These are phyloP conservation scores for Mythimna albipuncta DNA, from an alignment of 2,888 invertebrate genomes.

Conservation along the genomic window DNA sequence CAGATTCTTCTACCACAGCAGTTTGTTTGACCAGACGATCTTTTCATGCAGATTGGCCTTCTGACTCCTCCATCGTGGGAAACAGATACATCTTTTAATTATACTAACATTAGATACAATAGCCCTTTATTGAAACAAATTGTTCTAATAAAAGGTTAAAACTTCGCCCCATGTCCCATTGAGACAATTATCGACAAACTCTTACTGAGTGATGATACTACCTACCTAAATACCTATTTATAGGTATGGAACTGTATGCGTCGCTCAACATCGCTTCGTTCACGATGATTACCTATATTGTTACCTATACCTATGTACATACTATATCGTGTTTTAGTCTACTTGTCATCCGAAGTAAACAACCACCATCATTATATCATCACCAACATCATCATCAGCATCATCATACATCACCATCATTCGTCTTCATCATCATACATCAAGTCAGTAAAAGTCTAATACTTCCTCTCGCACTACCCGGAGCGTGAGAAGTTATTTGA, in stretches of 20 bases:
- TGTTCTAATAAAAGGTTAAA: conserved; percentile 27
- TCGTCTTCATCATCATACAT: no score
- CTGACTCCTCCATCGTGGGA: background rate
- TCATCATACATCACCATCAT: no score
- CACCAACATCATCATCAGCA: no score
- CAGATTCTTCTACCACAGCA: background rate
- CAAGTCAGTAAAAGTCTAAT: no score
- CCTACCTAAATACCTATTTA: background rate
- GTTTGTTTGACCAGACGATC: background rate
- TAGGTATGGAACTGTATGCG: background rate
- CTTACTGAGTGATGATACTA: background rate
- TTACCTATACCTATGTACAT: no score
- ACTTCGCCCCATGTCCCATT: conserved; percentile 21
- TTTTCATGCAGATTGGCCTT: background rate
- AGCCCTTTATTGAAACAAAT: conserved; percentile 30
- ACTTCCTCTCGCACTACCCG: no score
- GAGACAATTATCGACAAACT: conserved; percentile 28
- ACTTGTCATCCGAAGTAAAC: background rate
- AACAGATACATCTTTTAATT: background rate
- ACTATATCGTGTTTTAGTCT: no score
- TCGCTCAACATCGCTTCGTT: no score
- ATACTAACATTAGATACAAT: background rate
- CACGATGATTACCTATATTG: no score
- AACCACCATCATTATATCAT: no score
- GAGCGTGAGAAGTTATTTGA: no score